Evolutionary conservation across 1,140 invertebrate species (phyloP).

Genomic region (Arion vulgaris): DNA sequence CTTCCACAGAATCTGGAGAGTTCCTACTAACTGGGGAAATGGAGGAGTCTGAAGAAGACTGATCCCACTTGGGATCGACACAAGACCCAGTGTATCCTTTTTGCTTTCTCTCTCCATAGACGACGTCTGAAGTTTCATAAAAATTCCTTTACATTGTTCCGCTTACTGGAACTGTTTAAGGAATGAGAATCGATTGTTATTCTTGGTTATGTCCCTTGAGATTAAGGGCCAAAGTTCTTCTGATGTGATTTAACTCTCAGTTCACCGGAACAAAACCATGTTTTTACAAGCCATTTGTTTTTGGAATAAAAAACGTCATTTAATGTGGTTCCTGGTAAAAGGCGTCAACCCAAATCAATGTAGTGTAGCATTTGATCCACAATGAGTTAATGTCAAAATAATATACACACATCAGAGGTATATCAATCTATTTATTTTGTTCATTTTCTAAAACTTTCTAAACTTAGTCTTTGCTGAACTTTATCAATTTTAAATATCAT

Average conservation of each 20-base stretch:
- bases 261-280: no score
- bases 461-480: no score
- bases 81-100: background rate
- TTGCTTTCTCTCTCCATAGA: conserved; percentile 4
- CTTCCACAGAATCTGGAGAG: background rate
- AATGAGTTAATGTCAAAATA: no score
- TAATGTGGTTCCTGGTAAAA: no score
- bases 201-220: background rate
- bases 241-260: background rate
- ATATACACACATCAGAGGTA: no score
- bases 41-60: background rate
- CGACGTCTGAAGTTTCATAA: background rate
- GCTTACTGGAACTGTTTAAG: background rate
- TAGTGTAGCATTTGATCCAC: no score
- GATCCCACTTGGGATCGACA: background rate
- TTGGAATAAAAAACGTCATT: no score
- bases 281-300: no score
- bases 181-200: background rate
- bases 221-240: background rate
- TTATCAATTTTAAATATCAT: no score
- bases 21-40: background rate
- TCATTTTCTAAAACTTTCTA: no score
- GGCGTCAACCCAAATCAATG: no score
- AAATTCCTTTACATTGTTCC: background rate
- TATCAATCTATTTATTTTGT: no score